Evolutionary conservation across 2,113 vertebrate genomes (phyloP).

Genomic region (Porphyrio hochstetteri): DNA sequence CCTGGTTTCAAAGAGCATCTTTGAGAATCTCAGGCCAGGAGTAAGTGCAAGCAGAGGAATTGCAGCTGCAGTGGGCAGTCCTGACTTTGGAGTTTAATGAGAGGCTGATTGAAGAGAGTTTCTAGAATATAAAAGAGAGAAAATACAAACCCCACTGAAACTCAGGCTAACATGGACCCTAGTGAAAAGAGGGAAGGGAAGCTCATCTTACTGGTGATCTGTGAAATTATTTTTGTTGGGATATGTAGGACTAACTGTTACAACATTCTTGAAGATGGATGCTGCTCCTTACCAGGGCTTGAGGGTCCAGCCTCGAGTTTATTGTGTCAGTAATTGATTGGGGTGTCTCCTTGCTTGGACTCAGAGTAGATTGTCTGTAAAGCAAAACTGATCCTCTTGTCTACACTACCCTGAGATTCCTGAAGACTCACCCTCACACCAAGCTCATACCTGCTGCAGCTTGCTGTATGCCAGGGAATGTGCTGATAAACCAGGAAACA

Average conservation of each 20-base stretch:
- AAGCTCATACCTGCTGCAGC: neutral
- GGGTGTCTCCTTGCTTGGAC: neutral
- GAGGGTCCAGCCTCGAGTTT: neutral
- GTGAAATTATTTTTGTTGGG: neutral
- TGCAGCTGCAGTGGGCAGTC: neutral
- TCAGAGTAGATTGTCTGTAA: neutral
- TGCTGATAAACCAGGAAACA: neutral
- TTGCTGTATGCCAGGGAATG: neutral
- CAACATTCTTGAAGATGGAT: neutral
- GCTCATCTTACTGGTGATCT: neutral
- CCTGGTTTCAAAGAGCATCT: neutral
- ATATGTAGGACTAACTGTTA: neutral
- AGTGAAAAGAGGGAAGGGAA: neutral
- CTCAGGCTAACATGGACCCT: neutral
- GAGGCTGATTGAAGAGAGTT: neutral
- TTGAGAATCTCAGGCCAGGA: neutral
- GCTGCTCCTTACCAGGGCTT: neutral
- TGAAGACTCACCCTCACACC: neutral
- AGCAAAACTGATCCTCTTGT: neutral
- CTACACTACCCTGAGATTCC: neutral
- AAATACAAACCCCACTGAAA: neutral
- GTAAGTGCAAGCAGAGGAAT: neutral
- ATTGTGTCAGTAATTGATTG: neutral
- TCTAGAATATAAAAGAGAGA: neutral
- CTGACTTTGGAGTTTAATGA: neutral